Evolutionary conservation across 2,888 invertebrate genomes (phyloP).

Genomic region (Lithodes maja): DNA sequence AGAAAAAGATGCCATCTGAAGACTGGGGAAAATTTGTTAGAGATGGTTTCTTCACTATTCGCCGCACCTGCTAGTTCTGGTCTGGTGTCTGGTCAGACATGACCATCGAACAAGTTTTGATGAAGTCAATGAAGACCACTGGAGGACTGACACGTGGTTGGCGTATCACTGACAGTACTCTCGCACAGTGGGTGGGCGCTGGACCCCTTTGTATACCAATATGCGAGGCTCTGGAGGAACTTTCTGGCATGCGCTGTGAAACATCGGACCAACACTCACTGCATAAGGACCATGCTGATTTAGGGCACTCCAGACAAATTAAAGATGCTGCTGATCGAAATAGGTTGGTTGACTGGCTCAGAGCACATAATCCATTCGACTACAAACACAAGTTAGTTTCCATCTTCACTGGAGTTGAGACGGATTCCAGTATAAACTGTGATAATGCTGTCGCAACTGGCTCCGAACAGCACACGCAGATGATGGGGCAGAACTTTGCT

Average conservation of each 20-base stretch:
- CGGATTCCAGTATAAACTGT: too few relatives aligned
- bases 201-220: background rate
- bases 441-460: too few relatives aligned
- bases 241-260: background rate
- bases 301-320: too few relatives aligned
- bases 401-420: too few relatives aligned
- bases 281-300: background rate
- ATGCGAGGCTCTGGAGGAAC: background rate
- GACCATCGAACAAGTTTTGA: constrained; percentile 4
- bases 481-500: too few relatives aligned
- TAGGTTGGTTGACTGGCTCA: constrained; percentile 9
- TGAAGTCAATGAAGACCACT: constrained; percentile 4
- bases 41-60: background rate
- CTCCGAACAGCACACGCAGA: too few relatives aligned
- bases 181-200: background rate
- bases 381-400: too few relatives aligned
- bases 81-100: background rate
- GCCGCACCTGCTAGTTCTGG: background rate
- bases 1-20: too few relatives aligned
- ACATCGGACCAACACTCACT: background rate
- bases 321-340: too few relatives aligned
- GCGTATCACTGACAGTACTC: background rate
- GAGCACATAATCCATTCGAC: background rate
- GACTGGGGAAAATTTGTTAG: background rate
- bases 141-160: constrained; percentile 5